Conservation (phyloP, 2,113 vertebrate species). For the Scomber scombrus region DNA sequence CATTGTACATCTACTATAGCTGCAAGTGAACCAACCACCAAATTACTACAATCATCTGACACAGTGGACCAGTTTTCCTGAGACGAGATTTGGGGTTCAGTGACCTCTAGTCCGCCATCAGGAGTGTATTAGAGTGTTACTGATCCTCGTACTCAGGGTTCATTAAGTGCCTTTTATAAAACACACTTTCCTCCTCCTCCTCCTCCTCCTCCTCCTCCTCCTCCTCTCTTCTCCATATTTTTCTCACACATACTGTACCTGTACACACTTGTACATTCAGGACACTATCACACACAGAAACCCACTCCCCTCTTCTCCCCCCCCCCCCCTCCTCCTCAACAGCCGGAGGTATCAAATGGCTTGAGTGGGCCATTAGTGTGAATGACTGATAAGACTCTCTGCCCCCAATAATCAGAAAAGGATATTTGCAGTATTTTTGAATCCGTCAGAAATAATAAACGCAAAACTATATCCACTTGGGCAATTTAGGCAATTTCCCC, state of each 20-base stretch:
- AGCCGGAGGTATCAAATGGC: slow-evolving; percentile 76
- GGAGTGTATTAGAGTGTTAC: slow-evolving; percentile 27
- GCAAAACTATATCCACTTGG: slow-evolving; percentile 83
- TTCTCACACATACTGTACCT: slow-evolving; percentile 45
- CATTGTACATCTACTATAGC: slow-evolving; percentile 27
- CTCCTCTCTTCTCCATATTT: neutral
- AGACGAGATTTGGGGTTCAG: slow-evolving; percentile 40
- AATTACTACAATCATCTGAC: slow-evolving; percentile 34
- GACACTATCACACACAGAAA: slow-evolving; percentile 22
- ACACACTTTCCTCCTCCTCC: neutral
- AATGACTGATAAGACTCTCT: slow-evolving; percentile 78
- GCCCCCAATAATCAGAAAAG: slow-evolving; percentile 67
- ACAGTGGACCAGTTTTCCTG: slow-evolving; percentile 46
- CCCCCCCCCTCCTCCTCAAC: neutral
- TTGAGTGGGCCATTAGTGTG: slow-evolving; percentile 82
- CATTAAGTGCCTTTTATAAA: neutral
- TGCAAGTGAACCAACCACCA: slow-evolving; percentile 26
- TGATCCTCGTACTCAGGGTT: slow-evolving; percentile 29
- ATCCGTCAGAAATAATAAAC: slow-evolving; percentile 84
- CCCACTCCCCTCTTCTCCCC: neutral
- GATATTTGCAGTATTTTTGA: slow-evolving; percentile 84
- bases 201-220: slow-evolving; percentile 3
- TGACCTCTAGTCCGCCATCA: slow-evolving; percentile 51
- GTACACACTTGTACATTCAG: slow-evolving; percentile 40
- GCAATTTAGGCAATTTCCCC: slow-evolving; percentile 85